Conservation (phyloP, 2,113 vertebrate species). For the Carollia perspicillata region DNA sequence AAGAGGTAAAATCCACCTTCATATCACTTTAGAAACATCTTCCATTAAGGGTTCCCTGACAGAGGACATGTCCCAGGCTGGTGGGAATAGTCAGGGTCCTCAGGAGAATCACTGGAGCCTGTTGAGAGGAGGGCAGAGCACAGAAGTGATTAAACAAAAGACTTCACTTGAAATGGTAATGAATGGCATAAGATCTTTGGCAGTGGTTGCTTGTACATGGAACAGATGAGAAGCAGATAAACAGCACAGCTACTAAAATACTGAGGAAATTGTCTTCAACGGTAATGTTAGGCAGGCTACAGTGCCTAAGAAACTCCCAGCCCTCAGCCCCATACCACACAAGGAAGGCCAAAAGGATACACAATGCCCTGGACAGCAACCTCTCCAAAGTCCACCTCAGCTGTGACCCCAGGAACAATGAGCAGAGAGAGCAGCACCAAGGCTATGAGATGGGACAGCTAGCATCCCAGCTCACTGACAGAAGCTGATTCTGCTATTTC, state of each 20-base stretch:
- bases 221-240: not conserved
- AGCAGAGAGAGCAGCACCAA: not conserved
- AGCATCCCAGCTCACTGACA: not conserved
- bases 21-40: not conserved
- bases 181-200: not conserved
- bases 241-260: not conserved
- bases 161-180: not conserved
- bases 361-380: not conserved
- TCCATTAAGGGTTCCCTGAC: not conserved
- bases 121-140: not conserved
- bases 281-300: not conserved
- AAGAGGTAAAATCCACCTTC: not conserved
- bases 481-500: not conserved
- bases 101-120: not conserved
- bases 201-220: not conserved
- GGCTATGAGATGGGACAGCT: not conserved
- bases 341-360: not conserved
- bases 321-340: not conserved
- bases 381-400: not conserved
- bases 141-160: not conserved
- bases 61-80: not conserved
- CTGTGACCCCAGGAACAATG: not conserved
- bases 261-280: not conserved
- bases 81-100: not conserved
- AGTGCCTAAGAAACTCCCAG: not conserved